Evolutionary conservation across 2,113 vertebrate genomes (phyloP), one percentile per base, ranked within the genome.

Genomic region (Phrynosoma blainvillii): DNA sequence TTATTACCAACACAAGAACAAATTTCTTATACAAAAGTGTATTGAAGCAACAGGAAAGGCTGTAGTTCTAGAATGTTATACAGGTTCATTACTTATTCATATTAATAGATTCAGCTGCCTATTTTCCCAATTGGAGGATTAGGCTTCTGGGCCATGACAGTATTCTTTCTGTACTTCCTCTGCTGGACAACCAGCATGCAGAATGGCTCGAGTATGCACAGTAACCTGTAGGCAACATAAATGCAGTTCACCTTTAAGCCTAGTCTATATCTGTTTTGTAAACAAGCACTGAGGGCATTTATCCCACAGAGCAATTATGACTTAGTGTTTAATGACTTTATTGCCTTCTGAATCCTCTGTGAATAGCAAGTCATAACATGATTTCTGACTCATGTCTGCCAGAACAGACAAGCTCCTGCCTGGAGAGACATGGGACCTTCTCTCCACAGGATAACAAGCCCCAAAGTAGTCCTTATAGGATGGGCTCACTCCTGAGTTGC

Each of bases 341-440:
- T 96, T 96, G 82, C 97, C 97, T 70, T 97, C 90, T 0, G 97
- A 97, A 79, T 97, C 97, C 92, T 97, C 95, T 0, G 97, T 97
- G 95, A 97, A 97, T 56, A 97, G 92, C 7, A 47, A 21, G 71
- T 96, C 70, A 0, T 59, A 82, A 84, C 86, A 14, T 68, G 0
- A n/a, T 1, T 85, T 10, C n/a, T 59, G 52, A 9, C 59, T 32
- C 18, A 11, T 6, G 65, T 70, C 81, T 78, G 91, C 85, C 40
- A 36, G 76, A 30, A 2, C 83, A 87, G 70, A 59, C 85, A 89
- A 66, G 70, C 79, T 42, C 23, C 76, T 42, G 36, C 42, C 80
- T 82, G 16, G 11, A 20, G 77, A 8, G 56, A 71, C 1, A 42
- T 30, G 73, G 27, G 10, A 79, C 71, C 74, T 42, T 59, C 80